A percentile compares a stretch with the other conserved stretches of the same genome.
phyloP scores from a whole-genome alignment of 2,113 vertebrate genomes.

The Phoxinus phoxinus region DNA sequence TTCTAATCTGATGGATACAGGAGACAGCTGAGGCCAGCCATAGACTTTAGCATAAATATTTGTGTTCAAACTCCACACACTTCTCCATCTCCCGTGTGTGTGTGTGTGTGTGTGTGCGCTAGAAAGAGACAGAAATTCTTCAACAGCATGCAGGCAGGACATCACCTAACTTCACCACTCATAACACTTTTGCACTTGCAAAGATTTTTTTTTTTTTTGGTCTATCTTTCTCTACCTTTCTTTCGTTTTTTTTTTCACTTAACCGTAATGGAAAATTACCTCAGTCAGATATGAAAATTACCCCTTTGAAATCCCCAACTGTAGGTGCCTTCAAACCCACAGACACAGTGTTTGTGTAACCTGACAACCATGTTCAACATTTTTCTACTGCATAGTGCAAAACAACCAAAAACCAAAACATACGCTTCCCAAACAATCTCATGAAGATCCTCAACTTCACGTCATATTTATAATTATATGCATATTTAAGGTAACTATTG shows the following conservation, averaged over 20 bases:
- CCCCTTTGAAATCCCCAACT: conserved; percentile 45
- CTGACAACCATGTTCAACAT: conserved; percentile 4
- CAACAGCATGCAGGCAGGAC: not conserved
- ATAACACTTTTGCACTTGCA: conserved; percentile 29
- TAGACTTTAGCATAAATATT: conserved; percentile 32
- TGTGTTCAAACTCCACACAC: conserved; percentile 4
- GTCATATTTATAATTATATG: not conserved
- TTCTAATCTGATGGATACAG: not conserved
- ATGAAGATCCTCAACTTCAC: not conserved
- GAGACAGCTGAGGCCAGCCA: conserved; percentile 24
- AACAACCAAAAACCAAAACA: not conserved
- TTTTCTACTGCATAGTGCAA: not conserved
- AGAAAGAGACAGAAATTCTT: not conserved
- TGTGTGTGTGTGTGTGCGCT: not conserved
- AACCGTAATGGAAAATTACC: conserved; percentile 44
- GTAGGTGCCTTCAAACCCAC: conserved; percentile 37
- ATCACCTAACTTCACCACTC: conserved; percentile 14
- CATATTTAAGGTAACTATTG: not conserved
- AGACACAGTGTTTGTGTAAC: conserved; percentile 22
- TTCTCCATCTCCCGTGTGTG: not conserved
- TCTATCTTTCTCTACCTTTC: not conserved
- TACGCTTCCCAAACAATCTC: not conserved
- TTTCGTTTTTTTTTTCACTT: conserved; percentile 9
- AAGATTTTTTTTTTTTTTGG: not conserved
- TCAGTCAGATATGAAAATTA: conserved; percentile 38